Percentiles rank a stretch among this genome's conserved stretches.
phyloP scores from a whole-genome alignment of 1,140 invertebrate species.

The Drosophila orena region DNA sequence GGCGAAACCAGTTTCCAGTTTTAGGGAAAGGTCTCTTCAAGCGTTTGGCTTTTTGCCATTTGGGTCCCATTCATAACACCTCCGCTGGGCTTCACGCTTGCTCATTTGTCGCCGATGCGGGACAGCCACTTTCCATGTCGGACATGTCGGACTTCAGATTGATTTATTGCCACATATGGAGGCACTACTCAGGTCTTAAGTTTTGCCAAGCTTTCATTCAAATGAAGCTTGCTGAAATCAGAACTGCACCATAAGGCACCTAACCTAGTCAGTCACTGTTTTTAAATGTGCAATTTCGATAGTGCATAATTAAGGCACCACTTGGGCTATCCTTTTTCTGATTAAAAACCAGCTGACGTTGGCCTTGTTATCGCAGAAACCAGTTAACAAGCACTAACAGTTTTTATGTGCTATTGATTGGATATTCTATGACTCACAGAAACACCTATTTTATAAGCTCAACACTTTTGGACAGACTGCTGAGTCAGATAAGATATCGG shows the following conservation, averaged over 20 bases:
- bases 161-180: constrained; percentile 20
- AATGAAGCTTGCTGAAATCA: not conserved
- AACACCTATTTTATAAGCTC: not conserved
- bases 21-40: constrained; percentile 39
- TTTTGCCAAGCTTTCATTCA: not conserved
- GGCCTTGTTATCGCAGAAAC: constrained; percentile 30
- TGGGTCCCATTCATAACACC: constrained; percentile 20
- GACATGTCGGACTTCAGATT: constrained; percentile 25
- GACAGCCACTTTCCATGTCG: constrained; percentile 7
- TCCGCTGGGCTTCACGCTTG: constrained; percentile 10
- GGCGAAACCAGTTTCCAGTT: constrained; percentile 66
- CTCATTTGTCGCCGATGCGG: constrained; percentile 23
- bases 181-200: not conserved
- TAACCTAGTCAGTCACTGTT: not conserved
- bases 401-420: constrained; percentile 2
- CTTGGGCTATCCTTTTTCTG: constrained; percentile 14
- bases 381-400: constrained; percentile 23
- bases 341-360: constrained; percentile 37
- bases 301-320: not conserved
- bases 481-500: not conserved
- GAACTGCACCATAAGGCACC: not conserved
- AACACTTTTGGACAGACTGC: not conserved
- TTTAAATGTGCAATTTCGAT: not conserved
- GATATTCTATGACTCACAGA: constrained; percentile 7
- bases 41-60: constrained; percentile 37